These are phyloP conservation scores for Didymodactylos carnosus DNA, from an alignment of 2,888 invertebrate species.

Conservation along the genomic window DNA sequence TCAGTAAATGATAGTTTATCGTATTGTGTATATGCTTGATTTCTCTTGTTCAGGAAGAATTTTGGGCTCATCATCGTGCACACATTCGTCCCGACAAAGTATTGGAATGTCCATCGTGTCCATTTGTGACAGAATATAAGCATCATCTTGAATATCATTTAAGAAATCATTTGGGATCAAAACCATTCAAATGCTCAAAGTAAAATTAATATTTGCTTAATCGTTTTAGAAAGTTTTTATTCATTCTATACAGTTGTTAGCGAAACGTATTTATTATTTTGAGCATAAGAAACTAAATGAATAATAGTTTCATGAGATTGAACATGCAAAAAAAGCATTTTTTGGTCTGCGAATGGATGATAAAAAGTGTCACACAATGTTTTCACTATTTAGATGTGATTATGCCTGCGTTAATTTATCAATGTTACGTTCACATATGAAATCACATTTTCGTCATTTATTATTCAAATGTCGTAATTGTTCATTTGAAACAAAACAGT, in stretches of 20 bases:
- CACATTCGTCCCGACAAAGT: slow-evolving; percentile 85
- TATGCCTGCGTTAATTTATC: slow-evolving; percentile 74
- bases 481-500: slow-evolving; percentile 11
- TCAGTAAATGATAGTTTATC: not conserved
- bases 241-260: no score
- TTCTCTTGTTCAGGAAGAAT: slow-evolving; percentile 43
- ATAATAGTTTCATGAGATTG: no score
- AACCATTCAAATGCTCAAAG: slow-evolving; percentile 76
- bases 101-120: slow-evolving; percentile 69
- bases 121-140: slow-evolving; percentile 93
- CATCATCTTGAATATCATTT: slow-evolving; percentile 93
- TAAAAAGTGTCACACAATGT: no score
- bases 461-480: slow-evolving; percentile 12
- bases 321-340: no score
- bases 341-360: no score
- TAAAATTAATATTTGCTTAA: not conserved
- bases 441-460: slow-evolving; percentile 48
- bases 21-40: no score
- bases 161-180: slow-evolving; percentile 75
- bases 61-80: slow-evolving; percentile 67
- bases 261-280: no score
- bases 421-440: slow-evolving; percentile 92
- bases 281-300: no score
- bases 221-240: not conserved
- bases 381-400: slow-evolving; percentile 16